phyloP scores from a whole-genome alignment of 2,113 vertebrate genomes.

The Oryzias melastigma region DNA sequence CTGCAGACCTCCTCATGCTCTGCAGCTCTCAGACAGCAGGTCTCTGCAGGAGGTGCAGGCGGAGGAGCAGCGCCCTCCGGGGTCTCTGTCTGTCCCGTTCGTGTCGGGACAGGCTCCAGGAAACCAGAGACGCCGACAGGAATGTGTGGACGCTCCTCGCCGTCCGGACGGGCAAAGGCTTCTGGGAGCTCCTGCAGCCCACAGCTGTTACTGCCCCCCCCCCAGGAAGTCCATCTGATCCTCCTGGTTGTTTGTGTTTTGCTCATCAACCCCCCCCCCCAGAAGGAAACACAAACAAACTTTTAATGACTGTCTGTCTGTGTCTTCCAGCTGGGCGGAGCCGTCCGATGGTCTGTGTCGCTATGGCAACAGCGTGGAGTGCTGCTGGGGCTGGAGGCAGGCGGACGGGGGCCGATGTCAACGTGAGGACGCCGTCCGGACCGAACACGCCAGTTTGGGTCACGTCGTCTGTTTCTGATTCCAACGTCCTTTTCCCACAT shows the following conservation, averaged over 20 bases:
- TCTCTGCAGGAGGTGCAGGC: conserved; percentile 20
- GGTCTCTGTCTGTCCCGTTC: background rate
- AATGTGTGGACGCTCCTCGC: conserved; percentile 4
- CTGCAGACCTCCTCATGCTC: no score
- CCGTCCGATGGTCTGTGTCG: conserved; percentile 82
- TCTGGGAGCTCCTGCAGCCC: background rate
- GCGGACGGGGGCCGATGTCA: conserved; percentile 83
- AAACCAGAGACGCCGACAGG: conserved; percentile 23
- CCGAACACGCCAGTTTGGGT: no score
- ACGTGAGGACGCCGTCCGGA: conserved; percentile 79
- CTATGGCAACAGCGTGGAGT: conserved; percentile 84
- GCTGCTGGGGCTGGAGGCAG: conserved; percentile 92
- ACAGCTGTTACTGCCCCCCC: background rate
- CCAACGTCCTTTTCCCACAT: no score
- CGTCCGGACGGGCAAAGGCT: conserved; percentile 8
- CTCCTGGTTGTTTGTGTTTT: background rate
- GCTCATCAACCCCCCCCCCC: background rate
- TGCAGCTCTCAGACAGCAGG: conserved; percentile 5
- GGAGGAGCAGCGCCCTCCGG: background rate
- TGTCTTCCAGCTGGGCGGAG: conserved; percentile 71
- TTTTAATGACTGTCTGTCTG: background rate
- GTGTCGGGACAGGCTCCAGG: conserved; percentile 44
- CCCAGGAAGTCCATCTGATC: background rate
- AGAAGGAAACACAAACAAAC: background rate
- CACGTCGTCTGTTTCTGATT: no score